Percentiles rank a stretch among this genome's conserved stretches.
These are phyloP conservation scores for Amazona guildingii DNA, from an alignment of 2,113 vertebrate species.

Conservation along the genomic window DNA sequence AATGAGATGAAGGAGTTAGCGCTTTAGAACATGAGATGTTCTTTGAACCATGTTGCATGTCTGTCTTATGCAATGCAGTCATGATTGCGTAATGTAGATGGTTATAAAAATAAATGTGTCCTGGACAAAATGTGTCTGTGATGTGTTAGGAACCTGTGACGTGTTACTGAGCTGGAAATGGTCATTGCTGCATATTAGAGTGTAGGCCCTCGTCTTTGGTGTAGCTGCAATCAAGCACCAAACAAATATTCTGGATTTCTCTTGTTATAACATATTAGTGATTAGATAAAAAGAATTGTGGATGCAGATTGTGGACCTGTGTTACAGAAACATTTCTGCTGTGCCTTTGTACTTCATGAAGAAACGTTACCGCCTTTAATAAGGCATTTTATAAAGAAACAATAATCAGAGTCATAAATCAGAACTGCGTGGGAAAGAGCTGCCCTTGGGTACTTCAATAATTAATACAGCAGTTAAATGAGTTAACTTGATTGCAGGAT, in stretches of 20 bases:
- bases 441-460: constrained; percentile 60
- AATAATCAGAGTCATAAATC: constrained; percentile 42
- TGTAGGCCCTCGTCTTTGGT: background rate
- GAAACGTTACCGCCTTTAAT: constrained; percentile 41
- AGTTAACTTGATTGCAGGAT: constrained; percentile 53
- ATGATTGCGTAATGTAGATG: constrained; percentile 39
- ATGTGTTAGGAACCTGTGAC: background rate
- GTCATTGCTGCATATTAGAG: background rate
- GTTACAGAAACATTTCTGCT: constrained; percentile 41
- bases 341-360: constrained; percentile 35
- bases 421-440: constrained; percentile 47
- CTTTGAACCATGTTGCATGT: constrained; percentile 37
- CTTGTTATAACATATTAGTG: background rate
- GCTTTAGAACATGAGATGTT: constrained; percentile 33
- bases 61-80: constrained; percentile 37
- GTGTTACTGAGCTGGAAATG: background rate
- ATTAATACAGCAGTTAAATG: constrained; percentile 66
- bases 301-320: constrained; percentile 28
- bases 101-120: constrained; percentile 32
- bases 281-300: constrained; percentile 34
- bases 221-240: background rate
- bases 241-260: background rate
- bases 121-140: background rate
- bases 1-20: constrained; percentile 19
- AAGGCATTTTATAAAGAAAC: constrained; percentile 35